Evolutionary conservation across 2,797 vertebrate species (phyloP).

Genomic region (Poecilia velifera): DNA sequence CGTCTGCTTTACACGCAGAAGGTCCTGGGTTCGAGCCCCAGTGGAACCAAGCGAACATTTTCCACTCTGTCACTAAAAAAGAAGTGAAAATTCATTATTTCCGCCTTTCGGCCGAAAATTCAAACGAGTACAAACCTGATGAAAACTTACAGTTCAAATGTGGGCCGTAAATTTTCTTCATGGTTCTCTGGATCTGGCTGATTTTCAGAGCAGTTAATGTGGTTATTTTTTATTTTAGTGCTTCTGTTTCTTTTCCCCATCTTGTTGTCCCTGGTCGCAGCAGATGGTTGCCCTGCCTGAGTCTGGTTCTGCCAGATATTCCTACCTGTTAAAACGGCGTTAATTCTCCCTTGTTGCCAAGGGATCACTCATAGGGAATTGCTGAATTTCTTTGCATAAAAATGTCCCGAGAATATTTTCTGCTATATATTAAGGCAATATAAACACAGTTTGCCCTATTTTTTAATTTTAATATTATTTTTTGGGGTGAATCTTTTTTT

Average conservation of each 20-base stretch:
- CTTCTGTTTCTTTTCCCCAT: not conserved
- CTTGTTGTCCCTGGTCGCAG: not conserved
- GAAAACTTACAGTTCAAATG: not conserved
- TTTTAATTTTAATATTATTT: not conserved
- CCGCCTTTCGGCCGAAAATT: too few relatives aligned
- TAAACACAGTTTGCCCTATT: not conserved
- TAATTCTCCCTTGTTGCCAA: conserved; percentile 1
- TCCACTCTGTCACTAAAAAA: too few relatives aligned
- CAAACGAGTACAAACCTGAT: too few relatives aligned
- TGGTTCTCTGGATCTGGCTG: not conserved
- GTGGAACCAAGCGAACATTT: conserved; percentile 71
- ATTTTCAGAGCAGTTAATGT: not conserved
- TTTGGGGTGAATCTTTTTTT: too few relatives aligned
- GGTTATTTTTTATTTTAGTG: not conserved
- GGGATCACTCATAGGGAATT: not conserved
- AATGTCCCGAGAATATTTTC: not conserved
- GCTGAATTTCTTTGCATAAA: conserved; percentile 1
- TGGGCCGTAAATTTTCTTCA: not conserved
- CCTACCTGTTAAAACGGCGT: conserved; percentile 2
- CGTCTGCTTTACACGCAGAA: conserved; percentile 89
- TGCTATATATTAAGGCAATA: not conserved
- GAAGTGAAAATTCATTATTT: too few relatives aligned
- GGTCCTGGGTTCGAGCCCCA: conserved; percentile 88
- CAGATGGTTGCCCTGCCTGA: conserved; percentile 17
- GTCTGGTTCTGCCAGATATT: conserved; percentile 12